Evolutionary conservation across 2,888 invertebrate genomes (phyloP), one percentile per base, ranked within the genome.

Genomic region (Tanytarsus gracilentus): DNA sequence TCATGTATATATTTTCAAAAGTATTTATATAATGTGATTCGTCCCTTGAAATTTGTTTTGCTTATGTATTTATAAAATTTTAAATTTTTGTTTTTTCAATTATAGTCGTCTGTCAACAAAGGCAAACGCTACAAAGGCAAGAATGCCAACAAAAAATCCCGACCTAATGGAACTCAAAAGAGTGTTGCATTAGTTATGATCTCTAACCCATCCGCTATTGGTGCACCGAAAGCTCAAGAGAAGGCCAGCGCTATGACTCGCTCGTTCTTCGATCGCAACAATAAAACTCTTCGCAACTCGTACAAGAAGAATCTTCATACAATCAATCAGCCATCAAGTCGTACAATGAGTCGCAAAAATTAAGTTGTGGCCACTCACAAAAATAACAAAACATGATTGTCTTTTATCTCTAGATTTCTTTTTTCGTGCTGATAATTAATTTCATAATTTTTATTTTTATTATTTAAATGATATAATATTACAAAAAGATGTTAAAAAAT

Each of bases 221-320:
- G 23, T 18, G 16, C 58, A 8, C 25, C 26, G 11, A 58, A 58
- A 23, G 18, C 18, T 9, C 2, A 36, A 7, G 44, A 58, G 4
- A 27, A 18, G 7, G 18, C 30, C 7, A 58, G 14, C 3, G 9
- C 25, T 14, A 25, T 26, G 29, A 25, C 30, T 23, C 40, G 40
- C 8, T 27, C 58, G 7, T 40, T 40, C n/a, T 48, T 58, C 6
- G 58, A 58, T 23, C 58, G 58, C 30, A 58, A 58, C 21, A 58
- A 58, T 16, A 58, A 58, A n/a, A 16, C 40, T 29, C 16, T 9
- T 48, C 39, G 39, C 4, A 39, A 39, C 26, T 39, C 39, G 39
- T 23, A 58, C 21, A 49, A 58, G 30, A 40, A 27, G 25, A 44
- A 25, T 26, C 40, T 27, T 11, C 27, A 26, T 3, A 25, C 49